Percentiles rank a stretch among this genome's conserved stretches.
Evolutionary conservation across 2,113 vertebrate genomes (phyloP).

Genomic region (Lonchura striata): DNA sequence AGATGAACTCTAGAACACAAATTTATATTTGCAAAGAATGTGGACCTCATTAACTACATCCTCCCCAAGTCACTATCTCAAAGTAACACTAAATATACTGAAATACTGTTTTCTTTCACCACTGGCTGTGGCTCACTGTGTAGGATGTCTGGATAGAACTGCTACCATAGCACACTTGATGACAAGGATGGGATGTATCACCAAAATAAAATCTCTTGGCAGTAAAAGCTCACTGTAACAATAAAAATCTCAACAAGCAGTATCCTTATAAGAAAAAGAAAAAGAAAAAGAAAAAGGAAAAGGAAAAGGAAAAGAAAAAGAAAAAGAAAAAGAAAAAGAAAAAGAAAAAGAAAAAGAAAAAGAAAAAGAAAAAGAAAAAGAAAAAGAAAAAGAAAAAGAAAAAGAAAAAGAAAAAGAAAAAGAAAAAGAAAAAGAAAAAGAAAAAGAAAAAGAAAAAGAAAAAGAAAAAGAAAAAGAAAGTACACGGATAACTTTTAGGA

Average conservation of each 20-base stretch:
- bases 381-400: neutral
- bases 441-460: neutral
- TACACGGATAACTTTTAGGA: neutral
- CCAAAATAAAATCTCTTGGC: neutral
- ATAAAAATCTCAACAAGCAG: neutral
- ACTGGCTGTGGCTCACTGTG: neutral
- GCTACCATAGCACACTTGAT: neutral
- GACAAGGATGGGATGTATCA: neutral
- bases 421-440: neutral
- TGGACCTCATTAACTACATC: neutral
- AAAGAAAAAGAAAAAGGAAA: neutral
- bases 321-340: neutral
- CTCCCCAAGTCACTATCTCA: neutral
- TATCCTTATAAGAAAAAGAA: neutral
- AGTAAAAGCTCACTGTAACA: neutral
- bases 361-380: neutral
- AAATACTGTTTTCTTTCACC: neutral
- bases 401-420: neutral
- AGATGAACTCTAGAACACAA: neutral
- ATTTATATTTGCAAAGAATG: neutral
- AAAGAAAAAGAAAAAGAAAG: neutral
- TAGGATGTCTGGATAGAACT: neutral
- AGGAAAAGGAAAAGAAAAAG: neutral
- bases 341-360: neutral
- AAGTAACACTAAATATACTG: neutral